Evolutionary conservation across 2,113 vertebrate genomes (phyloP).

Genomic region (Taxidea taxus): DNA sequence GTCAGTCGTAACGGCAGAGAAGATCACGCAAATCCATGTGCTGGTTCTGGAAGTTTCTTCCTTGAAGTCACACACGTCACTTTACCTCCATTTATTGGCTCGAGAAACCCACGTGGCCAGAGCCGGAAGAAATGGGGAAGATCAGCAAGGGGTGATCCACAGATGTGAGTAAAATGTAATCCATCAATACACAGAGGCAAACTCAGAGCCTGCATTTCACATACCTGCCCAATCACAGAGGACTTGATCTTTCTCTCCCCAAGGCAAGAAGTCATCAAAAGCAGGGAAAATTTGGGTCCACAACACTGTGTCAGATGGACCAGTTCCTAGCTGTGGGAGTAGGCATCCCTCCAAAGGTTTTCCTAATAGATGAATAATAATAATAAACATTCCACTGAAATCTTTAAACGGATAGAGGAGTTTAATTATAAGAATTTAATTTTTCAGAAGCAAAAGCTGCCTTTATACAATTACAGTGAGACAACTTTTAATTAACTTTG

Average conservation of each 20-base stretch:
- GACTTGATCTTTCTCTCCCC: conserved; percentile 19
- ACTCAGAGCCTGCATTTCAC: neutral
- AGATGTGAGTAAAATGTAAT: accelerated
- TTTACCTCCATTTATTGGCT: neutral
- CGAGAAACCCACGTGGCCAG: neutral
- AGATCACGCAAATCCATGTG: accelerated
- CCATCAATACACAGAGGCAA: accelerated
- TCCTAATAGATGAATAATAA: conserved; percentile 78
- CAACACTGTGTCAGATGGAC: neutral
- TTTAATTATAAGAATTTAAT: conserved; percentile 87
- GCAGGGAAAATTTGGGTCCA: neutral
- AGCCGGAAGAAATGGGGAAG: neutral
- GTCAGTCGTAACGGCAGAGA: neutral
- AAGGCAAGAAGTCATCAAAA: accelerated
- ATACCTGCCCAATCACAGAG: neutral
- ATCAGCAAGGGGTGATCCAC: accelerated
- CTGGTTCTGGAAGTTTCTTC: too few relatives aligned
- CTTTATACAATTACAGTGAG: conserved; percentile 81
- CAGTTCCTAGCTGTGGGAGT: conserved; percentile 31
- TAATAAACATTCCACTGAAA: conserved; percentile 80
- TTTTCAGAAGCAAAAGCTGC: conserved; percentile 82
- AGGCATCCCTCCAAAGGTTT: conserved; percentile 39
- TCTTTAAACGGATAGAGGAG: conserved; percentile 81
- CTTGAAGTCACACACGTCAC: neutral
- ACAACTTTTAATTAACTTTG: conserved; percentile 89